Base-by-base conservation (phyloP, 2,797 vertebrate genomes). In the Podargus strigoides region DNA sequence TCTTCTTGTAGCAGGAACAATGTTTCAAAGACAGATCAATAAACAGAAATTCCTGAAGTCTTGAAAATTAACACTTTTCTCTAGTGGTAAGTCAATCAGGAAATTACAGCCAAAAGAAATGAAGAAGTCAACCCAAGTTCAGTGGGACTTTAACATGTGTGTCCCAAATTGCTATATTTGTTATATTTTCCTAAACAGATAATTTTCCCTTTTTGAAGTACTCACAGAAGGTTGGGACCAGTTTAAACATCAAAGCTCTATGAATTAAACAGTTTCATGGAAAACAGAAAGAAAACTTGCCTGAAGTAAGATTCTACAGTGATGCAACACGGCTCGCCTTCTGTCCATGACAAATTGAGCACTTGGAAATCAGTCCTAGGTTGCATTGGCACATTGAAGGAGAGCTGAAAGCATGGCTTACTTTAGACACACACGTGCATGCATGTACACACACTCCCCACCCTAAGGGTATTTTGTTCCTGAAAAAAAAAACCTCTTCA, bases 241-340 rank as follows among this genome's bases (percentile, higher is more conserved):
- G 98, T 98, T 98, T 98, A 98, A 98, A 98, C 98, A 98, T 99
- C 98, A 99, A 99, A 99, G 98, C 96, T 94, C 96, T 96, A 98
- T 94, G 97, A 98, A 98, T 98, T 98, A 98, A 98, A 97, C 94
- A 98, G 97, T 97, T 98, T 98, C 98, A 97, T 96, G 95, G 89
- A 97, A 96, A 98, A 97, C 92, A 97, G 97, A 97, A 96, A 97
- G 96, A 96, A 93, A 96, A 96, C 97, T 97, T 98, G 98, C 97
- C 98, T 97, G 97, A 97, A 98, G 98, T 98, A 98, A 98, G 97
- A 97, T 89, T 90, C 96, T 90, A 86, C 95, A 95, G 94, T 97
- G 95, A 95, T 95, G 85, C 94, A 96, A 90, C 72, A 89, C 90
- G 94, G 95, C 96, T 72, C 89, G 94, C 84, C 96, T 97, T 97